These are phyloP conservation scores for Pachymerium ferrugineum DNA, from an alignment of 2,888 invertebrate genomes.

Conservation along the genomic window DNA sequence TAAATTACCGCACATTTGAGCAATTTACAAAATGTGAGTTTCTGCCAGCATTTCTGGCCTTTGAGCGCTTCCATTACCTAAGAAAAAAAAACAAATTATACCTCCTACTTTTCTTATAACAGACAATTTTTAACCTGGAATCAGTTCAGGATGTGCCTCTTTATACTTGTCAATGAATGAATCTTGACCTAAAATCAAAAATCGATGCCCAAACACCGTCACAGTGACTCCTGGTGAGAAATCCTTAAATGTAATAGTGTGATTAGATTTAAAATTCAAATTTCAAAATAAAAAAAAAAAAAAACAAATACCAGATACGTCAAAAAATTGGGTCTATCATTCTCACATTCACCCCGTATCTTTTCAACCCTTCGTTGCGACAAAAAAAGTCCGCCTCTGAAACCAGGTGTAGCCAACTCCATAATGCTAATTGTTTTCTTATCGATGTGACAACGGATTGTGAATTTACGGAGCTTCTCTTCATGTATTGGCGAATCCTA, in stretches of 20 bases:
- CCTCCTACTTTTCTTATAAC: too few species aligned
- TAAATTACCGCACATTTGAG: too few species aligned
- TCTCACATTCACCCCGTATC: not conserved
- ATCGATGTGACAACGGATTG: not conserved
- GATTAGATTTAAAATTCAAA: too few species aligned
- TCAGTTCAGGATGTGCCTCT: not conserved
- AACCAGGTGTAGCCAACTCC: not conserved
- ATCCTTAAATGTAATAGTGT: too few species aligned
- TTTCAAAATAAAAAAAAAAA: not conserved
- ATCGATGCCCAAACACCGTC: not conserved
- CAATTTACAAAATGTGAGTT: too few species aligned
- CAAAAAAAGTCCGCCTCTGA: not conserved
- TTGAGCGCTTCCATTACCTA: too few species aligned
- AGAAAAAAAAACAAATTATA: too few species aligned
- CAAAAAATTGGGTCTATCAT: not conserved
- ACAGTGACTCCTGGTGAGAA: not conserved
- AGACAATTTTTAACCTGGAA: not conserved
- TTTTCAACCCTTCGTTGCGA: not conserved
- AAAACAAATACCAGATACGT: not conserved
- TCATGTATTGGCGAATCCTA: not conserved
- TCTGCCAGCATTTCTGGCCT: too few species aligned
- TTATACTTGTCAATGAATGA: not conserved
- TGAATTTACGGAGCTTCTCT: not conserved
- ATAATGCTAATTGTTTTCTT: not conserved
- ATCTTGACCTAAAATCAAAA: not conserved